Evolutionary conservation across 2,888 invertebrate species (phyloP).

Genomic region (Abscondita cerata): DNA sequence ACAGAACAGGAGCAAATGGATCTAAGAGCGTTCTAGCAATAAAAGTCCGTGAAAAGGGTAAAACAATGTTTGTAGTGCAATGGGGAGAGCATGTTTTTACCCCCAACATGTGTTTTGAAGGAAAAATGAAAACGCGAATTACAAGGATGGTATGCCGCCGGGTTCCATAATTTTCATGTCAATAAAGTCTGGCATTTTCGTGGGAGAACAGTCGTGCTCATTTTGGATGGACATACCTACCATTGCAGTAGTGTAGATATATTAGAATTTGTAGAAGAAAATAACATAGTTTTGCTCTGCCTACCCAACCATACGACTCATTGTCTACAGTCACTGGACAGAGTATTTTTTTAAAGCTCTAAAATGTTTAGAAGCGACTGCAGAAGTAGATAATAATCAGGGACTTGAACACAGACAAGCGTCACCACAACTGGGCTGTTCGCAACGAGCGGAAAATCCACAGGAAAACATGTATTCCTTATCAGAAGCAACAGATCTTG

Average conservation of each 20-base stretch:
- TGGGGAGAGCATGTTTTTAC: no score
- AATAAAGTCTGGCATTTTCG: neutral
- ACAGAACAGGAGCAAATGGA: neutral
- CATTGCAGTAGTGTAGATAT: slow-evolving; percentile 11
- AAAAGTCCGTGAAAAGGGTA: neutral
- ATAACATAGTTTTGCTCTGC: slow-evolving; percentile 15
- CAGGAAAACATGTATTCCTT: neutral
- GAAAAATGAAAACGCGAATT: neutral
- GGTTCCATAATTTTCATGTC: slow-evolving; percentile 2
- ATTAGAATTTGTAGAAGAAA: slow-evolving; percentile 7
- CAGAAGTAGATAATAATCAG: neutral
- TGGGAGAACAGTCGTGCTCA: slow-evolving; percentile 1
- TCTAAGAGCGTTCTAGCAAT: neutral
- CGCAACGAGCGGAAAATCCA: neutral
- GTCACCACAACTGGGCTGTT: neutral
- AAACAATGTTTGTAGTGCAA: neutral
- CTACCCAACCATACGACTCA: slow-evolving; percentile 25
- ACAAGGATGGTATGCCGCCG: neutral
- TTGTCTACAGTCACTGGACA: slow-evolving; percentile 40
- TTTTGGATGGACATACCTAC: slow-evolving; percentile 13
- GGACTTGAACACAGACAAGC: neutral
- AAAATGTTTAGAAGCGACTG: neutral
- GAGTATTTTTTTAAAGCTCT: slow-evolving; percentile 12
- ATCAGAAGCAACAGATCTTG: neutral
- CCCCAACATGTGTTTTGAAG: neutral